Evolutionary conservation across 2,797 vertebrate species (phyloP).

Genomic region (Phaenicophaeus curvirostris): DNA sequence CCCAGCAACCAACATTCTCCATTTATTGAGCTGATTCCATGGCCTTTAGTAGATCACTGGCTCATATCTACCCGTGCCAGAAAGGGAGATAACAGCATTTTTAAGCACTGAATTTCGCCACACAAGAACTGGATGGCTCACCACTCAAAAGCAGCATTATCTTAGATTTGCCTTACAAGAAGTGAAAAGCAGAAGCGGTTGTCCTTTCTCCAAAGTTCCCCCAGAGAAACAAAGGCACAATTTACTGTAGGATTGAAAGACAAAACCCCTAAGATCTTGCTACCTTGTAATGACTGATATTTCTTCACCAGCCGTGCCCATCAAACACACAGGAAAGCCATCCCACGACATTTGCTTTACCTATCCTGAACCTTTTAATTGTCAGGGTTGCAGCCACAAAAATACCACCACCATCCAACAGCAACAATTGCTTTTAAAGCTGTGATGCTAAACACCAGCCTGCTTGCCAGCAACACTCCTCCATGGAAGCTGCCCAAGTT

Average conservation of each 20-base stretch:
- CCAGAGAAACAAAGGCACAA: not conserved
- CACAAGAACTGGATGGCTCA: not conserved
- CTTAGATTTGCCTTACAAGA: not conserved
- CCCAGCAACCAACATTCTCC: conserved; percentile 46
- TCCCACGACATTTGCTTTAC: not conserved
- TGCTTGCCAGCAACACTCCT: conserved; percentile 21
- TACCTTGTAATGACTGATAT: not conserved
- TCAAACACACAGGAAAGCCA: not conserved
- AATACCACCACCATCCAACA: not conserved
- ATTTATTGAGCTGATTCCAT: conserved; percentile 21
- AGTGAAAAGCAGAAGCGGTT: conserved; percentile 6
- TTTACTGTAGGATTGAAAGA: not conserved
- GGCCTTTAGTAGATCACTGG: not conserved
- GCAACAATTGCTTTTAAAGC: conserved; percentile 24
- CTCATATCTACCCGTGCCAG: conserved; percentile 14
- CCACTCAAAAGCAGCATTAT: not conserved
- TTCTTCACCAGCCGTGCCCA: not conserved
- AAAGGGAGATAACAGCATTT: conserved; percentile 48
- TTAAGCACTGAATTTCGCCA: conserved; percentile 25
- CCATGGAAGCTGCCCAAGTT: conserved; percentile 26
- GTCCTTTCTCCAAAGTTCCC: not conserved
- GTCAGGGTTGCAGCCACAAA: not conserved
- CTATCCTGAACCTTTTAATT: not conserved
- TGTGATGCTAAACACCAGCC: not conserved
- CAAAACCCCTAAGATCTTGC: not conserved